Percentiles rank a stretch among this genome's conserved stretches.
These are phyloP conservation scores for Sturnira hondurensis DNA, from an alignment of 2,113 vertebrate species.

Conservation along the genomic window DNA sequence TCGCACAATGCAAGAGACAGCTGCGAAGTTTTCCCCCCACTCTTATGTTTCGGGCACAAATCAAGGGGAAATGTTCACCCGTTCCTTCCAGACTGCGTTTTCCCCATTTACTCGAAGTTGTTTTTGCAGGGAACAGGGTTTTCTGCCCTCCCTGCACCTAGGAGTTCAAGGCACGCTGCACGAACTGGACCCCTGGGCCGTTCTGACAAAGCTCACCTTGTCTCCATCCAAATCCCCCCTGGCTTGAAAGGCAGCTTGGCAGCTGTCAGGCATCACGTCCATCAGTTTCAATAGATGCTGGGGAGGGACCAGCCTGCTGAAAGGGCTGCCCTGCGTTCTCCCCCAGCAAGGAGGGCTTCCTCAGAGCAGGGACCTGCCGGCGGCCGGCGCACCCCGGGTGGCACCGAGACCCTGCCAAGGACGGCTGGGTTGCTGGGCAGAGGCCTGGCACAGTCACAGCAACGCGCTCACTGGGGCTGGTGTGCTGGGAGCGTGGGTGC, in stretches of 20 bases:
- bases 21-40: constrained; percentile 75
- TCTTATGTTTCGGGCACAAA: constrained; percentile 75
- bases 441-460: background rate
- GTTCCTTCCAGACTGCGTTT: constrained; percentile 60
- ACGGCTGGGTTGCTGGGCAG: background rate
- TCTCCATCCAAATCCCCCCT: constrained; percentile 81
- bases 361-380: background rate
- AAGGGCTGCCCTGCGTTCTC: constrained; percentile 56
- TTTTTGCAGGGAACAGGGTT: constrained; percentile 57
- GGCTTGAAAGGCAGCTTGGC: constrained; percentile 86
- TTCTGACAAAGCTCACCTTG: constrained; percentile 76
- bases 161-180: constrained; percentile 77
- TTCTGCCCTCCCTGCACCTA: constrained; percentile 62
- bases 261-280: constrained; percentile 87
- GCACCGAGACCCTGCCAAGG: accelerated
- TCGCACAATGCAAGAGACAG: constrained; percentile 82
- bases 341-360: background rate
- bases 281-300: constrained; percentile 85
- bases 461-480: accelerated
- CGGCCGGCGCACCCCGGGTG: background rate
- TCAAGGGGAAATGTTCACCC: constrained; percentile 73
- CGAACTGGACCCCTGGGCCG: constrained; percentile 71
- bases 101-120: constrained; percentile 39
- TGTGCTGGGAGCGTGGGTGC: accelerated
- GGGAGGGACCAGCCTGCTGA: constrained; percentile 68